Conservation (phyloP, 2,888 invertebrate genomes). For the Drosophila greeni region DNA sequence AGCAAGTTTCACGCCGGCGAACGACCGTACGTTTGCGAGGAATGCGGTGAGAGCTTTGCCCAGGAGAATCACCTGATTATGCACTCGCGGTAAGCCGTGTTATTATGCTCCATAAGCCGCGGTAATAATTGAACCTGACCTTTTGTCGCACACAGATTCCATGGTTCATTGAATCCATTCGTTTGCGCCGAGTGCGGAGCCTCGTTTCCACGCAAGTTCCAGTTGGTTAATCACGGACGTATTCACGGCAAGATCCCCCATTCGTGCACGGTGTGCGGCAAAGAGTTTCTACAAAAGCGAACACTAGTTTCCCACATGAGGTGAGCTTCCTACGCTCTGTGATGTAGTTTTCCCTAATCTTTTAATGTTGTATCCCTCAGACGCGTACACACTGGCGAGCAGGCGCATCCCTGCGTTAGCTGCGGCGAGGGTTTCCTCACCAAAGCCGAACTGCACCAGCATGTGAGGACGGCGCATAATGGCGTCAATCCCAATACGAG, state of each 20-base stretch:
- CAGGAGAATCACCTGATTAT: slow-evolving; percentile 87
- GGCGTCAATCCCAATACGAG: slow-evolving; percentile 79
- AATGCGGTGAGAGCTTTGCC: slow-evolving; percentile 95
- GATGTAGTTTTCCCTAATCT: neutral
- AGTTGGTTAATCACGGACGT: slow-evolving; percentile 89
- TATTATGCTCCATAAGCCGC: neutral
- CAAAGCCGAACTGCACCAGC: slow-evolving; percentile 85
- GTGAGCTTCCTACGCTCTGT: slow-evolving; percentile 73
- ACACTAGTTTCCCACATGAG: slow-evolving; percentile 90
- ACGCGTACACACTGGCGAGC: slow-evolving; percentile 87
- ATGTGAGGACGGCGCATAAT: slow-evolving; percentile 82
- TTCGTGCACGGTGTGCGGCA: slow-evolving; percentile 89
- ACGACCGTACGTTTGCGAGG: slow-evolving; percentile 90
- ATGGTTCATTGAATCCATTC: slow-evolving; percentile 97
- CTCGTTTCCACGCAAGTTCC: slow-evolving; percentile 91
- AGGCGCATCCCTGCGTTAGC: slow-evolving; percentile 86
- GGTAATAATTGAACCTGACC: neutral
- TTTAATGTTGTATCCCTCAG: slow-evolving; percentile 10
- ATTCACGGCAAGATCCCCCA: slow-evolving; percentile 90
- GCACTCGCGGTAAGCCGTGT: slow-evolving; percentile 78
- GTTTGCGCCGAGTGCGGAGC: slow-evolving; percentile 94
- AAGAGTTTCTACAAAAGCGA: slow-evolving; percentile 91
- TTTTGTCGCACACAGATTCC: slow-evolving; percentile 82
- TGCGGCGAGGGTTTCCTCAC: slow-evolving; percentile 88
- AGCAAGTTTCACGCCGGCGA: slow-evolving; percentile 92